Percentiles rank a stretch among this genome's conserved stretches.
Evolutionary conservation across 35 echinoderm and acorn worm species (phyloP).

Genomic region (Anneissia japonica): DNA sequence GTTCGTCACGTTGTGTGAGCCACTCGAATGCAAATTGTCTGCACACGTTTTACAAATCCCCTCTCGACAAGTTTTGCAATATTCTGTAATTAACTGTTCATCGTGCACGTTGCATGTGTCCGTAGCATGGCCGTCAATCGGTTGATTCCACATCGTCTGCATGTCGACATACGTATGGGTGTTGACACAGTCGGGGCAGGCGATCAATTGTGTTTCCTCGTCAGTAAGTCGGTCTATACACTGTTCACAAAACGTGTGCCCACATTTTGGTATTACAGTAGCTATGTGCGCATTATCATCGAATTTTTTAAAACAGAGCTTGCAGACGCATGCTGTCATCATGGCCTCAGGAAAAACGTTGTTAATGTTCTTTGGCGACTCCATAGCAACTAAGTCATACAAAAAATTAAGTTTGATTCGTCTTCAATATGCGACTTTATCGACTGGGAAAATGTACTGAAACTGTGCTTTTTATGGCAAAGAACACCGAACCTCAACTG

Average conservation of each 20-base stretch:
- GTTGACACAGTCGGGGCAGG: background rate
- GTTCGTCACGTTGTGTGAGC: background rate
- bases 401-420: no score
- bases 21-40: background rate
- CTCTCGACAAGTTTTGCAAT: background rate
- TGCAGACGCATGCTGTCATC: background rate
- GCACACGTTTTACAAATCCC: background rate
- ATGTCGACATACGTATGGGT: background rate
- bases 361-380: background rate
- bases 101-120: background rate
- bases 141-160: background rate
- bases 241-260: background rate
- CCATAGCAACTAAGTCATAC: background rate
- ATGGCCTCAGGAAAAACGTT: background rate
- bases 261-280: background rate
- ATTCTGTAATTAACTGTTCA: background rate
- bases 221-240: background rate
- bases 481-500: no score
- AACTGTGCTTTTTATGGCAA: no score
- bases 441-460: no score
- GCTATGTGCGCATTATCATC: background rate
- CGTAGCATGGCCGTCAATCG: background rate
- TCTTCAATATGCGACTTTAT: no score
- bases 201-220: background rate
- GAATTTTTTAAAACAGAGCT: background rate